A percentile compares a stretch with the other conserved stretches of the same genome.
phyloP scores from a whole-genome alignment of 2,113 vertebrate species.

The Acrocephalus kingi region DNA sequence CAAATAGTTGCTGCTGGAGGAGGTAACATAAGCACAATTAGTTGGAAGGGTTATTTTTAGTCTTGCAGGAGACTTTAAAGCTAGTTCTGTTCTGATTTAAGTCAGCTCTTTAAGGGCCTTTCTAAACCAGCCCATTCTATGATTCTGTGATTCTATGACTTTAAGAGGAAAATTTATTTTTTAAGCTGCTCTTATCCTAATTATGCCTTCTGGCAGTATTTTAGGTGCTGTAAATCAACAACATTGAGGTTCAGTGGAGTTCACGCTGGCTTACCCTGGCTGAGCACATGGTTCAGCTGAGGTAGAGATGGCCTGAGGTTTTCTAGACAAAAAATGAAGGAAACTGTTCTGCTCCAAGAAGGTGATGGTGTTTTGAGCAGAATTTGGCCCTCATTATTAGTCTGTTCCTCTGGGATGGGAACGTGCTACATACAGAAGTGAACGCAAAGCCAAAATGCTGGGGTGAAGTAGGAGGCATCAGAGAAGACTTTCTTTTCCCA shows the following conservation, averaged over 20 bases:
- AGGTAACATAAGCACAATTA: slow-evolving; percentile 36
- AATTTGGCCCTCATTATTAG: not conserved
- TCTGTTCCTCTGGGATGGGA: not conserved
- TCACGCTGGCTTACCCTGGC: not conserved
- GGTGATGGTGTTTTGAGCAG: not conserved
- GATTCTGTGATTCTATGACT: not conserved
- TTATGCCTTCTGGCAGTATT: not conserved
- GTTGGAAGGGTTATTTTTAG: not conserved
- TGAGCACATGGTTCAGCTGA: not conserved
- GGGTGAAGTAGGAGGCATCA: not conserved
- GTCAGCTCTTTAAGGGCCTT: not conserved
- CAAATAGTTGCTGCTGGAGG: slow-evolving; percentile 12
- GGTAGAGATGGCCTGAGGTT: not conserved
- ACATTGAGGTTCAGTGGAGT: not conserved
- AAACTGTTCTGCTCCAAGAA: not conserved
- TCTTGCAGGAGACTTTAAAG: not conserved
- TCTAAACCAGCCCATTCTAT: not conserved
- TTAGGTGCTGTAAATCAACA: not conserved
- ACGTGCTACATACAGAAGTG: not conserved
- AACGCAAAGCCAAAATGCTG: not conserved
- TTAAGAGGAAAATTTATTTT: not conserved
- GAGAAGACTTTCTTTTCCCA: not conserved
- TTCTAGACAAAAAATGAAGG: not conserved
- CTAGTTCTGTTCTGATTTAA: not conserved
- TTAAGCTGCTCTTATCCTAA: not conserved